Conservation (phyloP, 1,140 invertebrate genomes). For the Brachionus asplanchnoidis region DNA sequence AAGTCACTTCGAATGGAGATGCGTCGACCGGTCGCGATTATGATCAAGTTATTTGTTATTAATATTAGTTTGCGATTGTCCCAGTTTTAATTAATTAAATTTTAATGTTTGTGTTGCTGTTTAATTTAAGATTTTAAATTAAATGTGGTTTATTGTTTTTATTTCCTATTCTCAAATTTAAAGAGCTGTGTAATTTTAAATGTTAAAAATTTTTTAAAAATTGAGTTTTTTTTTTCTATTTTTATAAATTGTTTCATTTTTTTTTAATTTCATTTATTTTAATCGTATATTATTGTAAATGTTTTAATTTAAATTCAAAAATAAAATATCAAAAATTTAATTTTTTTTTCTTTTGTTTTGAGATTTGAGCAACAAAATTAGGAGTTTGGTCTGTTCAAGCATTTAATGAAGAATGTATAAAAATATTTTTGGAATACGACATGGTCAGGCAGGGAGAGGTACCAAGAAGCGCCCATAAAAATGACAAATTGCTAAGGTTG, state of each 20-base stretch:
- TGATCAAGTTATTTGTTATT: constrained; percentile 37
- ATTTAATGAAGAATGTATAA: no score
- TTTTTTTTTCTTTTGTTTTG: no score
- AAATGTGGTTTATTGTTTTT: not conserved
- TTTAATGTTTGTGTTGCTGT: not conserved
- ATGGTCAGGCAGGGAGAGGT: not conserved
- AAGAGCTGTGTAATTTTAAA: constrained; percentile 15
- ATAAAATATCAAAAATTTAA: not conserved
- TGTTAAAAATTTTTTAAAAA: not conserved
- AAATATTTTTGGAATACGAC: no score
- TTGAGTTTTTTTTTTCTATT: not conserved
- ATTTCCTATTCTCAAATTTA: not conserved
- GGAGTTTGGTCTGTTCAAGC: no score
- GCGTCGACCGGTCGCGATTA: not conserved
- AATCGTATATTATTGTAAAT: not conserved
- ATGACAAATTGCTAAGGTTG: no score
- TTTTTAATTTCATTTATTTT: not conserved
- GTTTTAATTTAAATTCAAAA: not conserved
- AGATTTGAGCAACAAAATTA: no score
- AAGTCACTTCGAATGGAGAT: not conserved
- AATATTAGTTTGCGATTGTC: not conserved
- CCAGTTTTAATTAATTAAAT: not conserved
- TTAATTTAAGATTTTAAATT: not conserved
- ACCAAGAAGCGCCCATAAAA: no score
- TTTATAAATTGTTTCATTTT: not conserved